Conservation (phyloP, 2,797 vertebrate genomes). For the Falco naumanni region DNA sequence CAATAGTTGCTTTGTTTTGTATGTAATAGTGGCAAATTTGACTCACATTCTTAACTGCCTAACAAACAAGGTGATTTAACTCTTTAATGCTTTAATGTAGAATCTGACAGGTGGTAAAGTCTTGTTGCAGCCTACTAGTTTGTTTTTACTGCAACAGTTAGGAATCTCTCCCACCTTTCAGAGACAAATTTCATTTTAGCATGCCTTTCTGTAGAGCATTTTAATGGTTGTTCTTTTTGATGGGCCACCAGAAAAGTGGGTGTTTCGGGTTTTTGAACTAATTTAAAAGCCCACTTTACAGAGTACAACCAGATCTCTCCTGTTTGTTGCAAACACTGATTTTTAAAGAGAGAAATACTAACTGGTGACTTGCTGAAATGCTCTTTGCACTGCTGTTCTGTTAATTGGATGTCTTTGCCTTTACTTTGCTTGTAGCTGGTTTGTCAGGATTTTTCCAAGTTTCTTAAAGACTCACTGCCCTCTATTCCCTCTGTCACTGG, state of each 20-base stretch:
- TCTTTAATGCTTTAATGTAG: constrained; percentile 69
- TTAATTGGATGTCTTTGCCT: not conserved
- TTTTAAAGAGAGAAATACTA: not conserved
- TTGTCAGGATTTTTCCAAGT: not conserved
- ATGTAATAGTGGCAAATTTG: constrained; percentile 29
- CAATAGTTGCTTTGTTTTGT: too few relatives aligned
- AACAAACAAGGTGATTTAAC: constrained; percentile 71
- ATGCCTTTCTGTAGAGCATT: constrained; percentile 40
- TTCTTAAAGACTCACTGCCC: not conserved
- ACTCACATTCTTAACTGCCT: constrained; percentile 63
- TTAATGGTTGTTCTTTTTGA: constrained; percentile 15
- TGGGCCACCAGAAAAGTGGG: not conserved
- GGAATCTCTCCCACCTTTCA: not conserved
- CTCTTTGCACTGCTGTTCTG: not conserved
- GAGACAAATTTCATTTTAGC: constrained; percentile 45
- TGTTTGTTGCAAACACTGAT: not conserved
- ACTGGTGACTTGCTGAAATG: not conserved
- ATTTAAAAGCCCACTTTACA: constrained; percentile 9
- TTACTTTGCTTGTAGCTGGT: not conserved
- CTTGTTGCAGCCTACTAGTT: not conserved
- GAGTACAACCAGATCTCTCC: not conserved
- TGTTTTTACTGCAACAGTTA: not conserved
- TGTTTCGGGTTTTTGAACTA: constrained; percentile 39
- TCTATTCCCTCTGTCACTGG: not conserved
- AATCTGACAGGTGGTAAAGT: constrained; percentile 29